Evolutionary conservation across 2,888 invertebrate genomes (phyloP).

Genomic region (Caenorhabditis japonica): DNA sequence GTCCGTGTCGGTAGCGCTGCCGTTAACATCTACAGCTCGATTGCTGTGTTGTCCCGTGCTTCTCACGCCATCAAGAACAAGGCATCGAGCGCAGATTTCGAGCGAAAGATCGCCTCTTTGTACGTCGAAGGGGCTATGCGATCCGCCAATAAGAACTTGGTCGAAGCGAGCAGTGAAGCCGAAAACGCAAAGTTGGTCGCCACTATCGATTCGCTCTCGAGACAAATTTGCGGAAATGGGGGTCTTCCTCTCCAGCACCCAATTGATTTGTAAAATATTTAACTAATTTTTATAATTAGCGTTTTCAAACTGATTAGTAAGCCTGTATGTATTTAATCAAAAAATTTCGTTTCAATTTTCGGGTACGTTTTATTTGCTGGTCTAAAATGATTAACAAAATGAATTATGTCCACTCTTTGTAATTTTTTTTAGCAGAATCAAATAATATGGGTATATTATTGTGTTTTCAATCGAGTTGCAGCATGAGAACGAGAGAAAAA

Average conservation of each 20-base stretch:
- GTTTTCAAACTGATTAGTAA: slow-evolving; percentile 4
- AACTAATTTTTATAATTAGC: slow-evolving; percentile 6
- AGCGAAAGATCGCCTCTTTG: slow-evolving; percentile 85
- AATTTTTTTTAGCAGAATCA: too few relatives aligned
- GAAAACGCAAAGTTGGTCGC: slow-evolving; percentile 78
- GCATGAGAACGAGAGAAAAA: too few relatives aligned
- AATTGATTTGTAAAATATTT: slow-evolving; percentile 80
- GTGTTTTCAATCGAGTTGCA: too few relatives aligned
- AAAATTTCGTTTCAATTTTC: slow-evolving; percentile 29
- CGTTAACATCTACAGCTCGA: slow-evolving; percentile 84
- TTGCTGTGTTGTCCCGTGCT: slow-evolving; percentile 84
- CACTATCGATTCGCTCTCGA: slow-evolving; percentile 78
- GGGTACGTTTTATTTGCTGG: slow-evolving; percentile 34
- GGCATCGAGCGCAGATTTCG: slow-evolving; percentile 81
- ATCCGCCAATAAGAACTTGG: slow-evolving; percentile 83
- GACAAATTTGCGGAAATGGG: slow-evolving; percentile 83
- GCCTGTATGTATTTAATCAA: slow-evolving; percentile 42
- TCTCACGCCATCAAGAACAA: slow-evolving; percentile 63
- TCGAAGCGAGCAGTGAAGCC: slow-evolving; percentile 80
- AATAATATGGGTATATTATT: too few relatives aligned
- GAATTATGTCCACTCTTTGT: too few relatives aligned
- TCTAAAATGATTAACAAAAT: too few relatives aligned
- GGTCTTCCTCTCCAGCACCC: slow-evolving; percentile 84
- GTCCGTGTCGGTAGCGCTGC: slow-evolving; percentile 90
- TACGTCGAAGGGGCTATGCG: slow-evolving; percentile 87